Evolutionary conservation across 1,140 invertebrate genomes (phyloP).

Genomic region (Aphelinus atriplicis): DNA sequence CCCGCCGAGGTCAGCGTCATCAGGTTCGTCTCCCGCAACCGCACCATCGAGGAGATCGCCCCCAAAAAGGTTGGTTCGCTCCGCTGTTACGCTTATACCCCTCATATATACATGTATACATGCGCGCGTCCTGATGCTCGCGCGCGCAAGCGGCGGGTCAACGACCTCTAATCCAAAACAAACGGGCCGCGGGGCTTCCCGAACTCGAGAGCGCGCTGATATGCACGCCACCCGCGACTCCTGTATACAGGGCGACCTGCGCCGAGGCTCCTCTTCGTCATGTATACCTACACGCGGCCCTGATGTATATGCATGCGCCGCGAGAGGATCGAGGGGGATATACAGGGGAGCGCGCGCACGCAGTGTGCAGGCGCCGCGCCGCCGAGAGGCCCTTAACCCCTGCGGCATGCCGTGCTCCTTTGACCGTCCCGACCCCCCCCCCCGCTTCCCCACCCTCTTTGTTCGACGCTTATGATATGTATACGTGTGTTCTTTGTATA

Average conservation of each 20-base stretch:
- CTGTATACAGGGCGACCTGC: constrained; percentile 4
- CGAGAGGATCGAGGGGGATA: background rate
- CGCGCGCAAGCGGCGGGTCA: constrained; percentile 47
- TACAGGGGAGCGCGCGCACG: background rate
- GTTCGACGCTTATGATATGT: background rate
- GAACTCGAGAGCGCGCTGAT: background rate
- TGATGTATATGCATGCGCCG: background rate
- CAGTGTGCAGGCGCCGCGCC: background rate
- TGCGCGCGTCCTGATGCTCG: background rate
- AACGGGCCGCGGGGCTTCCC: constrained; percentile 31
- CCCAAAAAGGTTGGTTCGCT: constrained; percentile 60
- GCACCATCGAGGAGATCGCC: constrained; percentile 63
- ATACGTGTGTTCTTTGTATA: too few relatives aligned
- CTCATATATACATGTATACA: constrained; percentile 24
- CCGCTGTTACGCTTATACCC: constrained; percentile 26
- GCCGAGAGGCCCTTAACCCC: constrained; percentile 8
- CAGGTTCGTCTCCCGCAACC: constrained; percentile 64
- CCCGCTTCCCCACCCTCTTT: background rate
- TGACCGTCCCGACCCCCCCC: background rate
- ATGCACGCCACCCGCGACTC: background rate
- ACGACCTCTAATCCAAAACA: constrained; percentile 63
- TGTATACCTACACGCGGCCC: background rate
- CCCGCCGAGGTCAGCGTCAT: constrained; percentile 64
- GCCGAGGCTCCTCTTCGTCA: background rate
- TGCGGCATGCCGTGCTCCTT: too few relatives aligned